phyloP scores from a whole-genome alignment of 2,888 invertebrate genomes.

The Priocnemis perturbator region DNA sequence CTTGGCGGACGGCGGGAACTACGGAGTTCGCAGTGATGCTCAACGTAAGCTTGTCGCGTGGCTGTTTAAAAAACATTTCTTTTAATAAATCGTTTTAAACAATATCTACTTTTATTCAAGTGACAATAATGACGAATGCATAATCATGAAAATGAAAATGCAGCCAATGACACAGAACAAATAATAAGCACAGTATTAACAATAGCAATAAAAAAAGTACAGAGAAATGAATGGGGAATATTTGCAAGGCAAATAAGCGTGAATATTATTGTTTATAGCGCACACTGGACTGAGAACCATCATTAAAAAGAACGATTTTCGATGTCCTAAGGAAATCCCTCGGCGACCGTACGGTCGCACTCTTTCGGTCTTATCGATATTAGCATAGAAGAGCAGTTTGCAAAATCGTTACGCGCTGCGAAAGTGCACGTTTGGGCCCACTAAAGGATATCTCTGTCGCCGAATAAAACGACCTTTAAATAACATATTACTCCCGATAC shows the following conservation, averaged over 20 bases:
- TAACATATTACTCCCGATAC: conserved; percentile 46
- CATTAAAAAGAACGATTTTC: conserved; percentile 54
- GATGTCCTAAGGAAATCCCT: conserved; percentile 60
- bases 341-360: conserved; percentile 52
- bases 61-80: neutral
- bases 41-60: conserved; percentile 22
- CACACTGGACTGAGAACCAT: conserved; percentile 23
- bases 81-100: neutral
- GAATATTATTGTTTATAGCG: too few relatives aligned
- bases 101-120: too few relatives aligned
- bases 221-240: neutral
- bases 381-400: conserved; percentile 73
- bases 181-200: too few relatives aligned
- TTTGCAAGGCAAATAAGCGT: too few relatives aligned
- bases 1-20: conserved; percentile 47
- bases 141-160: too few relatives aligned
- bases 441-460: conserved; percentile 67
- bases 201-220: neutral
- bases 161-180: too few relatives aligned
- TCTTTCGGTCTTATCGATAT: conserved; percentile 70
- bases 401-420: conserved; percentile 70
- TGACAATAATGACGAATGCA: too few relatives aligned
- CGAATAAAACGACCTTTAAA: conserved; percentile 67
- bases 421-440: conserved; percentile 68
- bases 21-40: conserved; percentile 45